phyloP scores from a whole-genome alignment of 2,113 vertebrate genomes.

The Chionis minor region DNA sequence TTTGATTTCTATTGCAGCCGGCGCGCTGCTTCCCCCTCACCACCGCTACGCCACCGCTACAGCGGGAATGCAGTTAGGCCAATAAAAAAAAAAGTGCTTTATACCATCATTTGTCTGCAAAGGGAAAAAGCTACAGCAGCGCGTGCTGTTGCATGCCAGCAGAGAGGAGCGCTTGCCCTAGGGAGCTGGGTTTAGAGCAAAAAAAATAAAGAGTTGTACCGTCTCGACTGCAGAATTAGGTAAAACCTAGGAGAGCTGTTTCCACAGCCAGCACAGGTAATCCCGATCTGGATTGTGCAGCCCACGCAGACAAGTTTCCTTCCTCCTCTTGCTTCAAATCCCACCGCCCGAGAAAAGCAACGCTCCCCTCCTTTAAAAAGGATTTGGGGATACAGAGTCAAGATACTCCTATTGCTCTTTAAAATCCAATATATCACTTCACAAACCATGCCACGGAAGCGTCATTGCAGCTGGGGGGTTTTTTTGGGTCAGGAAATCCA shows the following conservation, averaged over 20 bases:
- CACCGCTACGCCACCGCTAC: not conserved
- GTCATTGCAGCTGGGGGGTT: not conserved
- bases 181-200: not conserved
- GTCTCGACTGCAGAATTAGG: not conserved
- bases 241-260: not conserved
- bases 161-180: not conserved
- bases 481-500: not conserved
- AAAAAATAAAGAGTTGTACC: not conserved
- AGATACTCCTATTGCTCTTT: not conserved
- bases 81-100: not conserved
- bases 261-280: fast-evolving
- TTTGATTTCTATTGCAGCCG: not conserved
- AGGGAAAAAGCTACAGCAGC: not conserved
- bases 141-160: fast-evolving
- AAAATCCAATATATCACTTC: not conserved
- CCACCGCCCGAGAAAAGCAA: not conserved
- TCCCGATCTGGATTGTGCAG: not conserved
- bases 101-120: not conserved
- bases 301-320: not conserved
- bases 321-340: not conserved
- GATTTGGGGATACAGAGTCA: not conserved
- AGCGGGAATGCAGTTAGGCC: not conserved
- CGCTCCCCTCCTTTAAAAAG: not conserved
- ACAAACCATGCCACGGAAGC: fast-evolving
- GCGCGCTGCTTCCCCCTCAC: not conserved